phyloP scores from a whole-genome alignment of 2,888 invertebrate genomes.

The Morpho achilles region DNA sequence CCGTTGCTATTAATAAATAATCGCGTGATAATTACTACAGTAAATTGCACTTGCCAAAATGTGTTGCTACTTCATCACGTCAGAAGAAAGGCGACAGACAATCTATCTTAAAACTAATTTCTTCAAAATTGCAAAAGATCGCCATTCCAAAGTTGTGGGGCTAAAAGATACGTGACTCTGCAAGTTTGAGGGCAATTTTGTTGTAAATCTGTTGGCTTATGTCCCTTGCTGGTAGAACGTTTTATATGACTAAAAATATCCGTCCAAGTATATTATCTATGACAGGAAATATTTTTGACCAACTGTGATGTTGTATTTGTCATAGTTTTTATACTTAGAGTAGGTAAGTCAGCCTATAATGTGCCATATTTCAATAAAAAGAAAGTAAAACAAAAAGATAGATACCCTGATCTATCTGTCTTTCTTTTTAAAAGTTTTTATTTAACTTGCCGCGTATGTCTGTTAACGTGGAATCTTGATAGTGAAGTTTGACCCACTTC shows the following conservation, averaged over 20 bases:
- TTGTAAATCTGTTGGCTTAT: slow-evolving; percentile 12
- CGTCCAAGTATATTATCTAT: too few species aligned
- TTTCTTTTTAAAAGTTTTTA: too few species aligned
- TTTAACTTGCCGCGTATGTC: too few species aligned
- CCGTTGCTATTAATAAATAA: slow-evolving; percentile 4
- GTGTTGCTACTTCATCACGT: slow-evolving; percentile 17
- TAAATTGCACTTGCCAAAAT: slow-evolving; percentile 13
- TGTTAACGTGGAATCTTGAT: too few species aligned
- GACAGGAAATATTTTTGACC: too few species aligned
- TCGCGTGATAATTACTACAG: slow-evolving; percentile 4
- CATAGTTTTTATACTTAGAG: too few species aligned
- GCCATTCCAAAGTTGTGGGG: slow-evolving; percentile 14
- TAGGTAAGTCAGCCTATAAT: too few species aligned
- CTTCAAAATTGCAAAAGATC: slow-evolving; percentile 20
- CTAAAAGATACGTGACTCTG: slow-evolving; percentile 25
- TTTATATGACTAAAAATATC: not conserved
- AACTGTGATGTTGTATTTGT: too few species aligned
- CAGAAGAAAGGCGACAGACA: slow-evolving; percentile 16
- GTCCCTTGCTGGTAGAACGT: slow-evolving; percentile 1
- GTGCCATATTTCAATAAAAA: too few species aligned
- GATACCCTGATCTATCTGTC: too few species aligned
- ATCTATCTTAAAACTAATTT: slow-evolving; percentile 26
- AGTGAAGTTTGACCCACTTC: too few species aligned
- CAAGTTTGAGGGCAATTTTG: slow-evolving; percentile 24
- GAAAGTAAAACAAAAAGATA: too few species aligned